Conservation (phyloP, 2,113 vertebrate species). For the Nycticryphes semicollaris region DNA sequence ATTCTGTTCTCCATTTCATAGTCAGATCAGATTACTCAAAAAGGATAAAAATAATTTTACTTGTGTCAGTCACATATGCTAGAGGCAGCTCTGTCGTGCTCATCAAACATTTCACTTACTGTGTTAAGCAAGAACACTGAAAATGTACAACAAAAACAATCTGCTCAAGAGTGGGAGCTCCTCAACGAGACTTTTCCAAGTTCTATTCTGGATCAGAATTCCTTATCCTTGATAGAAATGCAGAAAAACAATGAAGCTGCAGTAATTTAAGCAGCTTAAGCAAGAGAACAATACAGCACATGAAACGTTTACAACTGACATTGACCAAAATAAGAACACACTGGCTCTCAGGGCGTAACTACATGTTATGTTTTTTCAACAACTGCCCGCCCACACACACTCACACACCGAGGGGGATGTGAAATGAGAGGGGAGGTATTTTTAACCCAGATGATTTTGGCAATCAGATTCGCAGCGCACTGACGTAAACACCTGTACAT, state of each 20-base stretch:
- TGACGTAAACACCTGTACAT: background rate
- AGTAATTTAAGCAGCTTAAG: background rate
- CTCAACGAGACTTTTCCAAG: background rate
- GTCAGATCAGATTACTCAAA: background rate
- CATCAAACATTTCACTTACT: background rate
- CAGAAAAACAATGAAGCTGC: background rate
- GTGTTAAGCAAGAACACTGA: background rate
- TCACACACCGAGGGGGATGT: background rate
- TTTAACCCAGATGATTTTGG: constrained; percentile 12
- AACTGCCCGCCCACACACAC: constrained; percentile 14
- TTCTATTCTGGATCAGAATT: background rate
- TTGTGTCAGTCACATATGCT: background rate
- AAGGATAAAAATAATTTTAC: constrained; percentile 10
- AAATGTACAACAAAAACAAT: background rate
- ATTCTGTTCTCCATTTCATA: background rate
- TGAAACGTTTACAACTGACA: constrained; percentile 10
- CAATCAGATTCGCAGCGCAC: background rate
- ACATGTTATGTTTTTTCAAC: background rate
- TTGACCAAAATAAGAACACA: background rate
- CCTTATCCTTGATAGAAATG: background rate
- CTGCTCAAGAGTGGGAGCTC: background rate
- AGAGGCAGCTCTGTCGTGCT: background rate
- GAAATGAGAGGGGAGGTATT: background rate
- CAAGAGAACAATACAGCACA: background rate
- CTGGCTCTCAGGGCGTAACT: background rate